Evolutionary conservation across 2,888 invertebrate genomes (phyloP).

Genomic region (Pollenia griseotomentosa): DNA sequence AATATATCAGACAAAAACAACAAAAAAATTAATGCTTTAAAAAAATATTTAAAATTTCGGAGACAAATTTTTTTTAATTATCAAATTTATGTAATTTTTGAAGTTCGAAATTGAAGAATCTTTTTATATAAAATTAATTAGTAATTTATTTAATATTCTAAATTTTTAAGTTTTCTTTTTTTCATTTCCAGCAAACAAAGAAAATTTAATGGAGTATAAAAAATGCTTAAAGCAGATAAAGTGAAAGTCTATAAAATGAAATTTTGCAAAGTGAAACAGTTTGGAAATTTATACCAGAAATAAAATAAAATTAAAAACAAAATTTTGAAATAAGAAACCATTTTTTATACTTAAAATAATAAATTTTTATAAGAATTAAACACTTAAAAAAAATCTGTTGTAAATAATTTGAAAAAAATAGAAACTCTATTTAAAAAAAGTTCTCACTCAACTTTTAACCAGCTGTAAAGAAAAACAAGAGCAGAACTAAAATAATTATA

Average conservation of each 20-base stretch:
- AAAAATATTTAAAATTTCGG: not conserved
- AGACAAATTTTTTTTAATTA: not conserved
- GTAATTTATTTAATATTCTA: no score
- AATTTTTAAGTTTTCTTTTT: not conserved
- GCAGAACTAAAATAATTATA: constrained; percentile 35
- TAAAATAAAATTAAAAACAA: constrained; percentile 5
- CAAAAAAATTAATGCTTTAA: not conserved
- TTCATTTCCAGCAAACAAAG: not conserved
- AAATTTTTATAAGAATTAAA: constrained; percentile 19
- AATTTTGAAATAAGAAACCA: not conserved
- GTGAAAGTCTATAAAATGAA: constrained; percentile 4
- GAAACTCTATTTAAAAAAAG: constrained; percentile 30
- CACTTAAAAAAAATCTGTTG: constrained; percentile 4
- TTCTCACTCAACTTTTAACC: constrained; percentile 57
- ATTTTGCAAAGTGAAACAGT: constrained; percentile 34
- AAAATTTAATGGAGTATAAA: not conserved
- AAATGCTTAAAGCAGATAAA: constrained; percentile 17
- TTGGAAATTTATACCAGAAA: not conserved
- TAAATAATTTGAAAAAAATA: constrained; percentile 34
- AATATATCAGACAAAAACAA: no score
- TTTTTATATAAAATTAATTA: not conserved
- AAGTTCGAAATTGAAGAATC: not conserved
- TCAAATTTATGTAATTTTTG: no score
- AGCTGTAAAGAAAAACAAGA: constrained; percentile 50
- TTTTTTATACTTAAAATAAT: constrained; percentile 33